phyloP scores from a whole-genome alignment of 2,888 invertebrate genomes.

The Epinotia ramella region DNA sequence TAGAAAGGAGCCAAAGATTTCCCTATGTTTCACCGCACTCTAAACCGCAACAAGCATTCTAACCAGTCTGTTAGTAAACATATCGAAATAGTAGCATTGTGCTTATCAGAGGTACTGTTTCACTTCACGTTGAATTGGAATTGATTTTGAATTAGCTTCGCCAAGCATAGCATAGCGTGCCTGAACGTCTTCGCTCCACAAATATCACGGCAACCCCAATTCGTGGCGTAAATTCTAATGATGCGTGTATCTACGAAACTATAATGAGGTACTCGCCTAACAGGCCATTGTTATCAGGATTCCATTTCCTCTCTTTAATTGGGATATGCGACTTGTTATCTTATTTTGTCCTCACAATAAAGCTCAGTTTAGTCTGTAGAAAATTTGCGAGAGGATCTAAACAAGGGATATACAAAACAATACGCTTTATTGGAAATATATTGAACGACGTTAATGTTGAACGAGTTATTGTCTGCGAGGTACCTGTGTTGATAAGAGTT shows the following conservation, averaged over 20 bases:
- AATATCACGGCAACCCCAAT: neutral
- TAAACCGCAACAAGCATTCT: conserved; percentile 40
- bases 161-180: neutral
- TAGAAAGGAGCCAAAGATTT: conserved; percentile 16
- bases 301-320: conserved; percentile 8
- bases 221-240: neutral
- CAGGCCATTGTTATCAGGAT: conserved; percentile 20
- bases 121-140: neutral
- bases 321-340: neutral
- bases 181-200: neutral
- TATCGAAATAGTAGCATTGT: conserved; percentile 42
- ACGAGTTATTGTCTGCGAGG: neutral
- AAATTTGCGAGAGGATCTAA: neutral
- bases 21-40: conserved; percentile 13
- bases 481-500: neutral
- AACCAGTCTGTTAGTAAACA: conserved; percentile 37
- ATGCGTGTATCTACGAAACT: conserved; percentile 8
- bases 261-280: conserved; percentile 6
- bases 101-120: conserved; percentile 34
- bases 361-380: neutral
- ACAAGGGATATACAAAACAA: neutral
- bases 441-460: neutral
- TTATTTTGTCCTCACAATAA: neutral
- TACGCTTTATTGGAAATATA: conserved; percentile 1
- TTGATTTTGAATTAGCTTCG: neutral